These are phyloP conservation scores for Lasioglossum baleicum DNA, from an alignment of 1,140 invertebrate genomes.

Conservation along the genomic window DNA sequence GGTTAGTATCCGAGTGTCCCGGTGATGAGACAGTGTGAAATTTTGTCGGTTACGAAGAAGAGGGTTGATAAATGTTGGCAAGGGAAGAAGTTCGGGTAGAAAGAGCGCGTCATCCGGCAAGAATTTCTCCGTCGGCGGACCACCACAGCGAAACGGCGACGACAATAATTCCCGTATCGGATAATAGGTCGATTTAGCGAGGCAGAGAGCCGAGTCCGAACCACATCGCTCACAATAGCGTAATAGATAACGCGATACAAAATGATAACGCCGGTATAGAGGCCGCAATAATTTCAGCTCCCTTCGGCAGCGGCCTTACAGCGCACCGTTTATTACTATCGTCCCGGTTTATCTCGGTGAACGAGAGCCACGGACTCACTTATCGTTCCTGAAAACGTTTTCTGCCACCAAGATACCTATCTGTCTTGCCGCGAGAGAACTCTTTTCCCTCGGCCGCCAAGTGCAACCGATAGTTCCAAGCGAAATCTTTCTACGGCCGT, in stretches of 20 bases:
- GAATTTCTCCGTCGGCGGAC: conserved; percentile 18
- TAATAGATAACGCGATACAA: conserved; percentile 57
- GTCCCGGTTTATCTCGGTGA: conserved; percentile 49
- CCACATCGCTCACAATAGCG: conserved; percentile 37
- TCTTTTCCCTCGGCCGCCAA: not conserved
- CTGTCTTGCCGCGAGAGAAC: conserved; percentile 16
- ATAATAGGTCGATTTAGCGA: conserved; percentile 52
- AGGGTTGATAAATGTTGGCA: too few relatives aligned
- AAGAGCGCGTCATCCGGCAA: not conserved
- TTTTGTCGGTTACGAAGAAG: not conserved
- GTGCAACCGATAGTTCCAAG: conserved; percentile 24
- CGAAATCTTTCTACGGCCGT: conserved; percentile 40
- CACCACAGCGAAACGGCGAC: conserved; percentile 8
- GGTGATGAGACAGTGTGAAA: not conserved
- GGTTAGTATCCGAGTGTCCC: too few relatives aligned
- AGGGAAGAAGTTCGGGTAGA: too few relatives aligned
- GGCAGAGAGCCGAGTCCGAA: conserved; percentile 26
- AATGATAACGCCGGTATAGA: conserved; percentile 52
- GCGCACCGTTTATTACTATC: conserved; percentile 58
- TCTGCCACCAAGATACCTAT: conserved; percentile 36
- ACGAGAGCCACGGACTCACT: conserved; percentile 14
- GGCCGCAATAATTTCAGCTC: conserved; percentile 53
- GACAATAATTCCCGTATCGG: conserved; percentile 53
- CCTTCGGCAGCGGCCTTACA: conserved; percentile 31
- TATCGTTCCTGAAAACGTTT: conserved; percentile 45